Base-by-base conservation (phyloP, 2,888 invertebrate genomes). In the Tanypteryx hageni region DNA sequence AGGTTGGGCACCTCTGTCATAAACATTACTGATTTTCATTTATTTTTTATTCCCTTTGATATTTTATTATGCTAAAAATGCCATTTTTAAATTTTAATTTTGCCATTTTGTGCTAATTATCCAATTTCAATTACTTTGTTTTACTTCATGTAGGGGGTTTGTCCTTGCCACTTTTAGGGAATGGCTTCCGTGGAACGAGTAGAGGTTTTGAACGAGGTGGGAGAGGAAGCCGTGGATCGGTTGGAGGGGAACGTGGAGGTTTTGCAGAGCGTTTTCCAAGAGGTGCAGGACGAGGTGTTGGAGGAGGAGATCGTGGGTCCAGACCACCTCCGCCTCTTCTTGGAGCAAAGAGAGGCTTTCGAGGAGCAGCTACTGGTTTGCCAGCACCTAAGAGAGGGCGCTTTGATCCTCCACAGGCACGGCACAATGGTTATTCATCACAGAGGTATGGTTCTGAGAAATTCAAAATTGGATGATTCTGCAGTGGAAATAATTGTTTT, bases 201-300 rank as follows among this genome's bases (percentile, higher is more conserved):
- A 16, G 89, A 16, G 89, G 89, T 13, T 89, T 89, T 89, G 89
- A 89, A n/a, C 89, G 89, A 64, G 89, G 89, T 44, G 89, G 64
- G 0, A 64, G 89, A 13, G 89, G 89, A 11, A 64, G 89, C 1
- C 89, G 89, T 68, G 89, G 89, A 11, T 61, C 89, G 3, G 89
- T 89, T 7, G 89, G 89, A 44, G 89, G 89, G 11, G 89, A 89
- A n/a, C 31, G 89, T n/a, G 89, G 89, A 27, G 89, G 89, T 7
- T 89, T 89, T 61, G 83, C 83, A 16, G 83, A 83, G 57, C 83
- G 83, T 11, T 83, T 83, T n/a, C 89, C 89, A 2, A 31, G 89
- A n/a, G 89, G 89, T 11, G 89, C 89, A 68, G 89, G 89, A 16
- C 61, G 89, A 31, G 89, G 89, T 44, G 89, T 89, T 89, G 89